These are phyloP conservation scores for Drosophila pseudotakahashii DNA, from an alignment of 2,888 invertebrate species.

Conservation along the genomic window DNA sequence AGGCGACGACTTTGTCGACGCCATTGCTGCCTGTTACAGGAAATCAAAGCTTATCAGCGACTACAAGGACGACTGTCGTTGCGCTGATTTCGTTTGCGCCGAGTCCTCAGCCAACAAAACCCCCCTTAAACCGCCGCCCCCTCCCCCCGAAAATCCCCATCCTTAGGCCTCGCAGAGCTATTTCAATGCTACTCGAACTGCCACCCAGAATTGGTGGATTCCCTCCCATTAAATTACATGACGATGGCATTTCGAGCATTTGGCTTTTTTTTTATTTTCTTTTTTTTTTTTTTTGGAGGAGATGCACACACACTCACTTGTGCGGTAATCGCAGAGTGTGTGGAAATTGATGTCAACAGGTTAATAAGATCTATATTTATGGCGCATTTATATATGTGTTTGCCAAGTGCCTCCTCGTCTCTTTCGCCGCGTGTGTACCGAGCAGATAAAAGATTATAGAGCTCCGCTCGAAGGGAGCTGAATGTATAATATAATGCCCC, in stretches of 20 bases:
- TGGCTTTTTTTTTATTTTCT: conserved; percentile 23
- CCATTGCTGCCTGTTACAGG: conserved; percentile 46
- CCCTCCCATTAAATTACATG: conserved; percentile 53
- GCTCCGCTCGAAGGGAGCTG: conserved; percentile 28
- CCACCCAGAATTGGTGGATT: conserved; percentile 39
- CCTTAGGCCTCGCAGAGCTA: conserved; percentile 37
- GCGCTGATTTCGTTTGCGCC: conserved; percentile 47
- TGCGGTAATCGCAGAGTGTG: conserved; percentile 42
- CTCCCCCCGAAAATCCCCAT: background rate
- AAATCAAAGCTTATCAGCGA: conserved; percentile 58
- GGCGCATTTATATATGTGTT: conserved; percentile 45
- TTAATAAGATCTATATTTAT: conserved; percentile 58
- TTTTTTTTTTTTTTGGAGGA: conserved; percentile 23
- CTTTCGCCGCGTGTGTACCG: conserved; percentile 24
- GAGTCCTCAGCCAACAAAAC: conserved; percentile 12
- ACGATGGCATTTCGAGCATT: conserved; percentile 52
- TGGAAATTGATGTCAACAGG: conserved; percentile 57
- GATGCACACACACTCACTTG: conserved; percentile 29
- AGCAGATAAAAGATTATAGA: conserved; percentile 52
- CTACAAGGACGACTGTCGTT: conserved; percentile 52
- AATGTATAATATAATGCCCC: conserved; percentile 33
- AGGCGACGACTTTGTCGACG: conserved; percentile 48
- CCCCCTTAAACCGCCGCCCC: background rate
- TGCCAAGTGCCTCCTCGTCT: conserved; percentile 13
- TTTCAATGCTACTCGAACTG: conserved; percentile 43